Evolutionary conservation across 2,888 invertebrate genomes (phyloP), one percentile per base, ranked within the genome.

Genomic region (Leucoptera coffeella): DNA sequence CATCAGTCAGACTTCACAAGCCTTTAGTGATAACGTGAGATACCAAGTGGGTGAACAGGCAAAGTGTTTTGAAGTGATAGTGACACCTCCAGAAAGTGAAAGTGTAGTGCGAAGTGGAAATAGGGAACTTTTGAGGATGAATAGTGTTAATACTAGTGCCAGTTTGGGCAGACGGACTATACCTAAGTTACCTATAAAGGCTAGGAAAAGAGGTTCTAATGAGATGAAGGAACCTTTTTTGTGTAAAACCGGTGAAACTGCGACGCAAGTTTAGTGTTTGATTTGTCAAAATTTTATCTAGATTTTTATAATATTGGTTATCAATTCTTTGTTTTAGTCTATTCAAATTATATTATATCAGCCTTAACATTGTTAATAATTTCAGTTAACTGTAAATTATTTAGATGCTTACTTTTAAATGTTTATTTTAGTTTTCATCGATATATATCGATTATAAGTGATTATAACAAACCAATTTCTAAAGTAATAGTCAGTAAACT

Each of bases 231-330:
- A 85, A 41, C 85, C 85, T 29, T 73, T 86, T 41, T 80, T 86
- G 45, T 83, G 85, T 50, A 87, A 87, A 53, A 80, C 86, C 47
- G 80, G 82, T 32, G 89, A 89, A 43, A 88, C 87, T 40, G 89
- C 88, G 27, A 89, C 89, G 35, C 88, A 89, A 71, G 89, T 89
- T 61, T 86, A 77, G n/a, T n/a, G n/a, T n/a, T n/a, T n/a, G n/a
- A n/a, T n/a, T n/a, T n/a, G 20, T 14, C n/a, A n/a, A n/a, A n/a
- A n/a, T 19, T 17, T 17, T 17, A 6, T 9, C 22, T 9, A 22
- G 7, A 22, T 22, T 22, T 22, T 22, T 9, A 22, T 7, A 5
- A 5, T 4, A n/a, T 5, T 21, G n/a, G 5, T 21, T 4, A 4
- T 21, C 4, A 4, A 4, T 7, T 5, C n/a, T 7, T 11, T 7